phyloP scores from a whole-genome alignment of 92 coral and sea anemone species.

The Desmophyllum pertusum region DNA sequence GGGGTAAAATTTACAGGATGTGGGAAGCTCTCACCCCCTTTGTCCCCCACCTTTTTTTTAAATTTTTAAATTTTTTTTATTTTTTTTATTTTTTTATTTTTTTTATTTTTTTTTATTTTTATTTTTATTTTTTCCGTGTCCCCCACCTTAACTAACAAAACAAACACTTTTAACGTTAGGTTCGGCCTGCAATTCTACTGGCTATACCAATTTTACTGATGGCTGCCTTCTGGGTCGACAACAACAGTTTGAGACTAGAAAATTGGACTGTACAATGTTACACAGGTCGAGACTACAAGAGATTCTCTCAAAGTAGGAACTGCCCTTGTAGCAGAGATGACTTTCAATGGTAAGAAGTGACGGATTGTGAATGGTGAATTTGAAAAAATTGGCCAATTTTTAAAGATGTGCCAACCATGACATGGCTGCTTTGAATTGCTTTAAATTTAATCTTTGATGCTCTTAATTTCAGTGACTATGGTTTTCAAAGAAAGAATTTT shows the following conservation, averaged over 20 bases:
- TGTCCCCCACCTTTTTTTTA: too few relatives aligned
- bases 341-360: constrained; percentile 73
- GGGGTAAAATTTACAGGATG: too few relatives aligned
- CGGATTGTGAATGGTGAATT: too few relatives aligned
- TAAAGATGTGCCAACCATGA: too few relatives aligned
- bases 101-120: too few relatives aligned
- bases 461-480: constrained; percentile 59
- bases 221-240: constrained; percentile 61
- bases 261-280: constrained; percentile 60
- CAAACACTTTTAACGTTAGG: neutral
- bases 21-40: too few relatives aligned
- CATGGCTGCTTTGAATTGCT: too few relatives aligned
- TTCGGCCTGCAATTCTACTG: constrained; percentile 31
- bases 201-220: constrained; percentile 12
- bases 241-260: constrained; percentile 49
- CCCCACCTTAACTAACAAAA: neutral
- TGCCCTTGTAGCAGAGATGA: constrained; percentile 61
- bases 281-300: constrained; percentile 37
- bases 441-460: neutral
- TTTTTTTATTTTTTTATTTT: too few relatives aligned
- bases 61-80: too few relatives aligned
- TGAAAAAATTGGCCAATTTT: too few relatives aligned
- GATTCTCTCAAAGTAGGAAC: neutral
- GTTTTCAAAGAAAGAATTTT: constrained; percentile 52
- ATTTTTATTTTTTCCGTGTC: too few relatives aligned